A percentile compares a stretch with the other conserved stretches of the same genome.
Evolutionary conservation across 2,113 vertebrate species (phyloP).

Genomic region (Indicator indicator): DNA sequence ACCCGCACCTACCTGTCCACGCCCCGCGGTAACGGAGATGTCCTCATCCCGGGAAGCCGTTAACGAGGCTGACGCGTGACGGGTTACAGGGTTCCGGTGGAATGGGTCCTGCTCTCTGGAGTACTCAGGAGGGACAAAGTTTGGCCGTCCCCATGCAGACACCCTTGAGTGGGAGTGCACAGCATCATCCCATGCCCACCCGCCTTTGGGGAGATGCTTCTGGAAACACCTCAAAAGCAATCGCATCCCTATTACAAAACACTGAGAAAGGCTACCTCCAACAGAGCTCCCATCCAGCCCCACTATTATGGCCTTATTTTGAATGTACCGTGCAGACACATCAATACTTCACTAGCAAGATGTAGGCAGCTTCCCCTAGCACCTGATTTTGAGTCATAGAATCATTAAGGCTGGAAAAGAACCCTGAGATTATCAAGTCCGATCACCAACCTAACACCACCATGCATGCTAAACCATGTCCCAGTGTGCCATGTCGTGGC

Average conservation of each 20-base stretch:
- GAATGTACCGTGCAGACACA: background rate
- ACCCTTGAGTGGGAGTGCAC: fast-evolving
- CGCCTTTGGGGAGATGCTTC: fast-evolving
- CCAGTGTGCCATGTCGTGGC: too few relatives aligned
- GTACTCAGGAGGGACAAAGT: background rate
- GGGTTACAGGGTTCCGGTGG: fast-evolving
- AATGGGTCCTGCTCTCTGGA: background rate
- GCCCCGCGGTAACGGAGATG: background rate
- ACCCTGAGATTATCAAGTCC: too few relatives aligned
- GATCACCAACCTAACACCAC: too few relatives aligned
- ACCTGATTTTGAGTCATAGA: too few relatives aligned
- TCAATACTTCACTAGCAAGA: background rate
- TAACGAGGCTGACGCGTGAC: background rate
- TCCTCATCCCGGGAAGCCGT: background rate
- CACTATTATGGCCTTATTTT: fast-evolving
- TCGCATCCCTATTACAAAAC: fast-evolving
- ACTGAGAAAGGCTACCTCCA: background rate
- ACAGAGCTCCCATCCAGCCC: background rate
- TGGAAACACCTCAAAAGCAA: background rate
- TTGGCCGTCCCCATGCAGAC: background rate
- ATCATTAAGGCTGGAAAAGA: too few relatives aligned
- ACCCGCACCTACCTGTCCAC: background rate
- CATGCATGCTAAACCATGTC: too few relatives aligned
- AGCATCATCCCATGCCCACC: background rate
- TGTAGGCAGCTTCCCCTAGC: background rate